Conservation (phyloP, 2,888 invertebrate species). For the Ptilodon capucinus region DNA sequence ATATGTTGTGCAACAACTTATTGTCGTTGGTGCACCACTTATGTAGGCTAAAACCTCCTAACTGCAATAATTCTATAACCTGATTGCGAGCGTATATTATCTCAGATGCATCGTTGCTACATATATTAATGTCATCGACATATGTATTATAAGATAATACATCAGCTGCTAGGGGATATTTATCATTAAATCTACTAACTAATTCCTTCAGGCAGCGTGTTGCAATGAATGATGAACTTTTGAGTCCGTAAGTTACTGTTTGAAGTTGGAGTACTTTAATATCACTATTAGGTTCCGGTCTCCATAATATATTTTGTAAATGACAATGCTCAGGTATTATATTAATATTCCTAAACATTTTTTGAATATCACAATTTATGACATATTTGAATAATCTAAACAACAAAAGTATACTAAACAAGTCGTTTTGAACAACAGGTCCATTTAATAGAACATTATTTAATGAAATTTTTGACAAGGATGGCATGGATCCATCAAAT, state of each 20-base stretch:
- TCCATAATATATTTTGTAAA: background rate
- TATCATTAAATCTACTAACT: background rate
- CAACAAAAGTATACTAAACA: slow-evolving; percentile 16
- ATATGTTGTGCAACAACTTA: background rate
- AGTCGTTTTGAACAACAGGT: slow-evolving; percentile 14
- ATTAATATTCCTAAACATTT: background rate
- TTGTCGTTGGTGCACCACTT: background rate
- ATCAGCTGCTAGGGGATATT: background rate
- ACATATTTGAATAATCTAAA: slow-evolving; percentile 7
- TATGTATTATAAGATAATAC: background rate
- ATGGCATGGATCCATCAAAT: slow-evolving; percentile 4
- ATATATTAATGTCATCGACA: background rate
- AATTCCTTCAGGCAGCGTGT: background rate
- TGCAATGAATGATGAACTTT: background rate
- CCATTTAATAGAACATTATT: slow-evolving; percentile 22
- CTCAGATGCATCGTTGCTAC: background rate
- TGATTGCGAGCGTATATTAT: background rate
- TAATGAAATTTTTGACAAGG: slow-evolving; percentile 5
- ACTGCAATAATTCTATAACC: background rate
- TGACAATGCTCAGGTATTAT: background rate
- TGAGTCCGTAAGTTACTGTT: background rate
- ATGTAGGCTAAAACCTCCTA: background rate
- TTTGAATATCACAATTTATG: slow-evolving; percentile 11
- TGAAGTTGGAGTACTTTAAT: background rate
- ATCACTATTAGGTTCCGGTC: background rate